These are phyloP conservation scores for Excalfactoria chinensis DNA, from an alignment of 2,113 vertebrate species.

Conservation along the genomic window DNA sequence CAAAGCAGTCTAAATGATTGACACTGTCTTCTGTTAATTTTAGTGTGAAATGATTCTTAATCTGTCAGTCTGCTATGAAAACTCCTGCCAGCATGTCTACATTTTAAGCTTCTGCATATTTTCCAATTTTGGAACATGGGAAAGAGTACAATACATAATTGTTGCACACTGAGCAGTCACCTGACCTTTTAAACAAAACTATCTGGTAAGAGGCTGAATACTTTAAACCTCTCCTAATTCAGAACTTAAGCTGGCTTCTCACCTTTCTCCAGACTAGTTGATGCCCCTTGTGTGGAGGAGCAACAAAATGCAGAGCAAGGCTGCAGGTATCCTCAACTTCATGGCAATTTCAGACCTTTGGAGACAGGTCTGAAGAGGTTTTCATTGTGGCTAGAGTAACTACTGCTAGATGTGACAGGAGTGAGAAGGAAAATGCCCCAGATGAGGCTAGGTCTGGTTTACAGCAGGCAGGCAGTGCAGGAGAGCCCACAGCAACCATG, in stretches of 20 bases:
- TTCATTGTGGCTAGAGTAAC: neutral
- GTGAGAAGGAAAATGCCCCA: neutral
- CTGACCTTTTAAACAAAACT: neutral
- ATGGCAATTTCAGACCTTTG: neutral
- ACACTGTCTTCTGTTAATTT: slow-evolving; percentile 19
- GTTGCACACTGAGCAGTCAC: neutral
- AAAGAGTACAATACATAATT: neutral
- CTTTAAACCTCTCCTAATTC: neutral
- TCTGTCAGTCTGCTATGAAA: slow-evolving; percentile 28
- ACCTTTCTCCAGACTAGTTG: neutral
- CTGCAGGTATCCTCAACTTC: neutral
- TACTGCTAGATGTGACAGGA: neutral
- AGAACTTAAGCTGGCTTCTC: neutral
- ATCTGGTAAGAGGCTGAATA: neutral
- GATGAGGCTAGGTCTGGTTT: neutral
- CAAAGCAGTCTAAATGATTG: slow-evolving; percentile 5
- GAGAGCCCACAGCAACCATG: neutral
- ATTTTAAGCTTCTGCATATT: slow-evolving; percentile 3
- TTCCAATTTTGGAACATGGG: slow-evolving; percentile 12
- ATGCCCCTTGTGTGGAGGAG: neutral
- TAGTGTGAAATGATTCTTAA: neutral
- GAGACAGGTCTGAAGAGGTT: neutral
- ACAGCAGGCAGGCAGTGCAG: neutral
- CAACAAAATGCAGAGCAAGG: neutral
- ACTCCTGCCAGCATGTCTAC: neutral